Evolutionary conservation across 2,113 vertebrate genomes (phyloP), one percentile per base, ranked within the genome.

Genomic region (Hyla sarda): DNA sequence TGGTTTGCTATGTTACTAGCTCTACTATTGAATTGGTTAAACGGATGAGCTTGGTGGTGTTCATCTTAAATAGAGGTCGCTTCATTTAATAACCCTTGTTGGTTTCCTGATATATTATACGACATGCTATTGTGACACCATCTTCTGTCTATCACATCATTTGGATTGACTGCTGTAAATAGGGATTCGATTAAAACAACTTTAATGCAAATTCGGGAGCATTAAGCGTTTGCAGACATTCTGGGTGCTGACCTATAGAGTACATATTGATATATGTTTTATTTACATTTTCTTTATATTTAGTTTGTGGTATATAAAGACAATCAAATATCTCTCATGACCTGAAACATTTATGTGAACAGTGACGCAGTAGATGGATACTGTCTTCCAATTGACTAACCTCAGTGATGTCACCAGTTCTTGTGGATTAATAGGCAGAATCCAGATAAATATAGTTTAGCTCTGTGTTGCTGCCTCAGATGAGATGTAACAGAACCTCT

Each of bases 11-110:
- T 25, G 3, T 28, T 30, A n/a, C 21, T n/a, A 25, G 37, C 37
- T 23, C 23, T 41, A 58, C 17, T 78, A 11, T 6, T 80, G n/a
- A 58, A 54, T 60, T 56, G 45, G 52, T 80, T 80, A 80, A n/a
- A 80, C 60, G 25, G 78, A 23, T 81, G 41, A 47, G 65, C 56
- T 8, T 65, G 78, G 56, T 81, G 78, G 78, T 81, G 56, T 28
- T 16, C 37, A 17, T 54, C 7, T 32, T 6, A 37, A 16, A 65
- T 6, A 62, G 41, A 17, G 23, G 62, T 25, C 13, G 14, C 54
- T 80, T 62, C 30, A 25, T 5, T 60, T 21, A 79, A 79, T 79
- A 79, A 37, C 37, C 34, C 12, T 56, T 79, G 76, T 58, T 58
- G 30, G 21, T 37, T 37, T 78, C 21, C 50, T 78, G 5, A 80